Base-by-base conservation (phyloP, 1,140 invertebrate genomes). In the Planococcus citri region DNA sequence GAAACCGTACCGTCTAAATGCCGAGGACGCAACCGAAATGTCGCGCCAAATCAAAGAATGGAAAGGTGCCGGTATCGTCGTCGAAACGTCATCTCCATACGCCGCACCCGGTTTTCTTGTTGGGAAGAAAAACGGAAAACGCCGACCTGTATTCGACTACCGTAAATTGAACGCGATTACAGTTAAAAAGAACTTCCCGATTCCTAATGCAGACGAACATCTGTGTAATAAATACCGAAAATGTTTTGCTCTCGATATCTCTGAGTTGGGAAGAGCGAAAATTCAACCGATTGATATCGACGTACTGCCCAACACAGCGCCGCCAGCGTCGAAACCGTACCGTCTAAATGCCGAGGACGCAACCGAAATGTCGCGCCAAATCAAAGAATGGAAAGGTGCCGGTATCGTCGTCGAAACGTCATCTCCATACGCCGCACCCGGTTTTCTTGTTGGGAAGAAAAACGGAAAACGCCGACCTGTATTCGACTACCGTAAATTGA, bases 141-240 rank as follows among this genome's bases (percentile, higher is more conserved):
- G 25, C 9, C 21, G 74, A 24, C n/a, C 75, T 12, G 69, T 72
- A 1, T 61, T 76, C 8, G 79, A 78, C 72, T 80, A 76, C 69
- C 58, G 77, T 38, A 77, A 77, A 71, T 60, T 80, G 58, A 80
- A 81, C 72, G 73, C 77, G 64, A 74, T 74, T 60, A 79, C 77
- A 22, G 73, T 78, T 22, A 73, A 73, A 8, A 80, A 84, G 73
- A 74, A 72, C 51, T 85, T 79, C 74, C 83, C 84, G 0, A 58
- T 86, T 9, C 83, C 83, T 9, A 72, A 78, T 10, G 82, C 84
- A 20, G 76, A 77, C 14, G 80, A 82, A 20, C 78, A 77, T 21
- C 71, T 80, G 24, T 17, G 9, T 1, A 64, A 64, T 25, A 20
- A 24, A 17, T 64, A 64, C 20, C 22, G 67, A 29, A 14, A n/a